Base-by-base conservation (phyloP, 2,113 vertebrate genomes). In the Chauna torquata region DNA sequence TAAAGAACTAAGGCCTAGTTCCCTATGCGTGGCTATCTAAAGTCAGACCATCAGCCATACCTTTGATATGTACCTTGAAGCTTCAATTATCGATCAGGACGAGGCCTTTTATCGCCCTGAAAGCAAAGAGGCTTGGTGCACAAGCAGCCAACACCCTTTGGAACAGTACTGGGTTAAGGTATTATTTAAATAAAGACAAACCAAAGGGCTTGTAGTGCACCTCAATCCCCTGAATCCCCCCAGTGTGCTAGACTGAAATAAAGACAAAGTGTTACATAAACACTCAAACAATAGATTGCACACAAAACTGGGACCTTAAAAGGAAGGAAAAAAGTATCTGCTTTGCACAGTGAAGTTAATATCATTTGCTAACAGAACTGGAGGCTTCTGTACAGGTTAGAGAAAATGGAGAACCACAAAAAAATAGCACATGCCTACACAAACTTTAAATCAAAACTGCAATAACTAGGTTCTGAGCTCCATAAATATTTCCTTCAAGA, bases 401-500 rank as follows among this genome's bases (percentile, higher is more conserved):
- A 87, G 83, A 69, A 84, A 23, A 86, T 2, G 11, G 69, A 86
- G 28, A 71, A 68, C 47, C 87, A 69, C 45, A 58, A 57, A n/a
- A 15, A 69, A 69, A 61, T n/a, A 89, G 74, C 40, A 83, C 12
- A 54, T 3, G 71, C 42, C 20, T n/a, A 71, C 22, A 47, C 75
- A 93, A 92, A 96, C 96, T 97, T 98, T 94, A 98, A 98, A 96
- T 96, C 97, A 98, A 93, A 98, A 98, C 72, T 96, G 76, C 84
- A 96, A 96, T 47, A 74, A 17, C 55, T 50, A 74, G 80, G 92
- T 82, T 93, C 54, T 90, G 80, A 96, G 81, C 28, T 66, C 91
- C 96, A 97, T 97, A 97, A 98, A 97, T 97, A 98, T 96, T 86
- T 93, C 96, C 96, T 96, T 96, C 90, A 97, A 98, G 97, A 79